Percentiles rank a stretch among this genome's conserved stretches.
phyloP scores from a whole-genome alignment of 2,113 vertebrate genomes.

The Pogonocichla stellata region DNA sequence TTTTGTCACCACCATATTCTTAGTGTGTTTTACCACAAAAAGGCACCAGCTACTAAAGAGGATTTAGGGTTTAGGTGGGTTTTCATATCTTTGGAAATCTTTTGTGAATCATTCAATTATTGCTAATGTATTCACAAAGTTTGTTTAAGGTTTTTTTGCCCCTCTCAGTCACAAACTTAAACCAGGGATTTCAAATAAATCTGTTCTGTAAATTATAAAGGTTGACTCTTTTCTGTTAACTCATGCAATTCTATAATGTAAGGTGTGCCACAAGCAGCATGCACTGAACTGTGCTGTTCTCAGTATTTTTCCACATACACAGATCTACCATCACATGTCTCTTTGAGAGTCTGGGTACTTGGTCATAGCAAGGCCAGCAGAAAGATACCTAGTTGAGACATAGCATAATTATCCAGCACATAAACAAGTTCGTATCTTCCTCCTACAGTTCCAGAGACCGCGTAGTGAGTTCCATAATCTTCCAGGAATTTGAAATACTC shows the following conservation, averaged over 20 bases:
- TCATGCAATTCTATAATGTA: background rate
- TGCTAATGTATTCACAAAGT: background rate
- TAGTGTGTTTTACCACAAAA: background rate
- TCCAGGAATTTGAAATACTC: constrained; percentile 91
- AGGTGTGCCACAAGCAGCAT: background rate
- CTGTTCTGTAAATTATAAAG: background rate
- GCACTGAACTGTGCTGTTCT: background rate
- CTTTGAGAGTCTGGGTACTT: background rate
- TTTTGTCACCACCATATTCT: background rate
- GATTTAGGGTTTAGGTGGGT: background rate
- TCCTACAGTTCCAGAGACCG: constrained; percentile 80
- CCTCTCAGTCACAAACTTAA: background rate
- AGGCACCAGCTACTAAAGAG: background rate
- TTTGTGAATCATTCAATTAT: background rate
- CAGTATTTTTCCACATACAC: background rate
- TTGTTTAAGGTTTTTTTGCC: background rate
- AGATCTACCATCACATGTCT: background rate
- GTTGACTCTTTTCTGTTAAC: background rate
- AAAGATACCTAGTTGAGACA: constrained; percentile 72
- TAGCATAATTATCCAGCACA: constrained; percentile 78
- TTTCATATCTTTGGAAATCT: background rate
- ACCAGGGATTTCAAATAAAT: background rate
- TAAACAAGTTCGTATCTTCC: constrained; percentile 89
- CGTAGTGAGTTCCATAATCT: constrained; percentile 91
- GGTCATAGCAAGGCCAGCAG: background rate